phyloP scores from a whole-genome alignment of 2,113 vertebrate genomes.

The Eubucco bourcierii region DNA sequence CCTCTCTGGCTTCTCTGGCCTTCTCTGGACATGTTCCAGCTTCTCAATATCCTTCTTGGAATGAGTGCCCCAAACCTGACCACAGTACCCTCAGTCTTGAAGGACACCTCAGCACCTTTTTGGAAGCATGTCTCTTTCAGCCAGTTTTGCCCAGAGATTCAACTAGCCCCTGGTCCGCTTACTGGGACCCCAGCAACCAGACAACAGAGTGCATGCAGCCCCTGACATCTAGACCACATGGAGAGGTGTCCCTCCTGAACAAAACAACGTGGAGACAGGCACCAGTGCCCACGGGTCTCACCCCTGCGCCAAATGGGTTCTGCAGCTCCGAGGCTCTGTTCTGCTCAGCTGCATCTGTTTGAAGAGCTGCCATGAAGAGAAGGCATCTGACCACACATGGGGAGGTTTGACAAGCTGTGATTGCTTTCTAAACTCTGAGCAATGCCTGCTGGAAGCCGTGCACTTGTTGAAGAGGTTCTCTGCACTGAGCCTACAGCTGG shows the following conservation, averaged over 20 bases:
- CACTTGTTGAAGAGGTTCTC: not conserved
- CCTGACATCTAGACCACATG: accelerated
- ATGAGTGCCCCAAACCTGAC: no score
- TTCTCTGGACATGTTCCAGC: no score
- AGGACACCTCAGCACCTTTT: not conserved
- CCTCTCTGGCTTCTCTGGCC: no score
- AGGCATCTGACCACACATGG: slow-evolving; percentile 44
- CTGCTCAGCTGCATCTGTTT: not conserved
- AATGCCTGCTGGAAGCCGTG: slow-evolving; percentile 43
- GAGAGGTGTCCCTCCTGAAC: not conserved
- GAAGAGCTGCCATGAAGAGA: slow-evolving; percentile 30
- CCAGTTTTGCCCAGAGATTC: not conserved
- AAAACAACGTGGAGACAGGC: not conserved
- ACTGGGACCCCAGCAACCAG: not conserved
- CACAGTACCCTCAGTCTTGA: not conserved
- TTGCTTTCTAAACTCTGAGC: slow-evolving; percentile 64
- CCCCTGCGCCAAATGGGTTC: not conserved
- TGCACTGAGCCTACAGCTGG: not conserved
- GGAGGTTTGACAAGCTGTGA: slow-evolving; percentile 51
- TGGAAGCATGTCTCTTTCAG: not conserved
- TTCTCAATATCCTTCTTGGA: no score
- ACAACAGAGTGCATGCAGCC: not conserved
- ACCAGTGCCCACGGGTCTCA: not conserved
- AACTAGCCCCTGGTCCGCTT: not conserved
- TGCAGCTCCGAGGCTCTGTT: not conserved